Evolutionary conservation across 2,113 vertebrate species (phyloP).

Genomic region (Porphyrio hochstetteri): DNA sequence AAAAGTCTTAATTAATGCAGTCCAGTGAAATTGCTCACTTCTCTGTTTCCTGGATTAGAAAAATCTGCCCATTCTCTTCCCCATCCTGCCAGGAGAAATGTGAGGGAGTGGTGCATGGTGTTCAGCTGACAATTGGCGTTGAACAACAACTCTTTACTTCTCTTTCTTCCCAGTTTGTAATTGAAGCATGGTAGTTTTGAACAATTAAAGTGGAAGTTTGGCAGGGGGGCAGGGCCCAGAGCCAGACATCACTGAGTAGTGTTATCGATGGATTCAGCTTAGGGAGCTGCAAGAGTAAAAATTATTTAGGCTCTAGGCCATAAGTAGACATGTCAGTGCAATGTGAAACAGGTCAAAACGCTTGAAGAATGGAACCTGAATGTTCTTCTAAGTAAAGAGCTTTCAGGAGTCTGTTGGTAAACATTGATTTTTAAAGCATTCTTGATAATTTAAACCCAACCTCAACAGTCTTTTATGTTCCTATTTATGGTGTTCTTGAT

Average conservation of each 20-base stretch:
- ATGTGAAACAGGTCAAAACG: neutral
- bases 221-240: neutral
- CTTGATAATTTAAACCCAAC: neutral
- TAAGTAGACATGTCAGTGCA: neutral
- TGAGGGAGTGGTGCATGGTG: too few species aligned
- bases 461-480: too few species aligned
- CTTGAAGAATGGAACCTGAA: neutral
- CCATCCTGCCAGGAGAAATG: too few species aligned
- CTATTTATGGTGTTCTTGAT: neutral
- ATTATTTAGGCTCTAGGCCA: neutral
- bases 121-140: too few species aligned
- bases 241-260: neutral
- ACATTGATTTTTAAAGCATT: neutral
- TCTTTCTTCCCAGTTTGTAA: neutral
- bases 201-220: neutral
- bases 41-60: too few species aligned
- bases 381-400: too few species aligned
- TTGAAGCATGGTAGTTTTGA: neutral
- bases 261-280: neutral
- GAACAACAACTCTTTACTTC: neutral
- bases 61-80: too few species aligned
- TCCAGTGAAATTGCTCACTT: too few species aligned
- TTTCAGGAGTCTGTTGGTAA: too few species aligned
- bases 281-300: neutral
- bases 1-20: too few species aligned